Evolutionary conservation across 2,888 invertebrate species (phyloP).

Genomic region (Galerucella calmariensis): DNA sequence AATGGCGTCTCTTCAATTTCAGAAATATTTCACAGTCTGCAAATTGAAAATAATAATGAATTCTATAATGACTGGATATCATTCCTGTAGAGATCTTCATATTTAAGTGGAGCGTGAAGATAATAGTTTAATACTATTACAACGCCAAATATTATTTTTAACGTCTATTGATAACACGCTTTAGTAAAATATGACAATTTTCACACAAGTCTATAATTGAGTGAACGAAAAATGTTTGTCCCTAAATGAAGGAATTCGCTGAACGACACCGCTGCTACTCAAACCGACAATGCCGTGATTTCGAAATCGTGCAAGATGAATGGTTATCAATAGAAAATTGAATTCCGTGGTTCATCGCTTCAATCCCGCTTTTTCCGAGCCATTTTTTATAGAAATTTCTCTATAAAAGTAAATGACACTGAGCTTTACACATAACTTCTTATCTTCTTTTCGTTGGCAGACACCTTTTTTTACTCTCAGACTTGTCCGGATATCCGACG

Average conservation of each 20-base stretch:
- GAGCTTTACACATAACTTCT: conserved; percentile 58
- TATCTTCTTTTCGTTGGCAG: conserved; percentile 56
- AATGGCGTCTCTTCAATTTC: too few relatives aligned
- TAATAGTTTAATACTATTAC: too few relatives aligned
- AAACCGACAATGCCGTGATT: conserved; percentile 27
- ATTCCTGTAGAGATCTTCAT: too few relatives aligned
- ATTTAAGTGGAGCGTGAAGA: too few relatives aligned
- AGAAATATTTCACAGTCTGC: too few relatives aligned
- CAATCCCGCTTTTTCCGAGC: conserved; percentile 64
- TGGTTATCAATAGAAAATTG: conserved; percentile 75
- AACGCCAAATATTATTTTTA: too few relatives aligned
- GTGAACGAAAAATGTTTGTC: too few relatives aligned
- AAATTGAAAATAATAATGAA: too few relatives aligned
- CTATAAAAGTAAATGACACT: conserved; percentile 60
- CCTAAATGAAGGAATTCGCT: background rate
- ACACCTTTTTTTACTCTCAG: conserved; percentile 44
- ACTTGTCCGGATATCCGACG: conserved; percentile 14
- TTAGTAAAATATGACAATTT: too few relatives aligned
- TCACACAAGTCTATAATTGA: too few relatives aligned
- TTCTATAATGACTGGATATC: too few relatives aligned
- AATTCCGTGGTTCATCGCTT: conserved; percentile 77
- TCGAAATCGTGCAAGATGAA: conserved; percentile 54
- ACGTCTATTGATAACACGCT: too few relatives aligned
- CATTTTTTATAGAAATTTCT: conserved; percentile 60
- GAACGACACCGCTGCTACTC: conserved; percentile 5